Evolutionary conservation across 1,140 invertebrate species (phyloP).

Genomic region (Leptinotarsa texana): DNA sequence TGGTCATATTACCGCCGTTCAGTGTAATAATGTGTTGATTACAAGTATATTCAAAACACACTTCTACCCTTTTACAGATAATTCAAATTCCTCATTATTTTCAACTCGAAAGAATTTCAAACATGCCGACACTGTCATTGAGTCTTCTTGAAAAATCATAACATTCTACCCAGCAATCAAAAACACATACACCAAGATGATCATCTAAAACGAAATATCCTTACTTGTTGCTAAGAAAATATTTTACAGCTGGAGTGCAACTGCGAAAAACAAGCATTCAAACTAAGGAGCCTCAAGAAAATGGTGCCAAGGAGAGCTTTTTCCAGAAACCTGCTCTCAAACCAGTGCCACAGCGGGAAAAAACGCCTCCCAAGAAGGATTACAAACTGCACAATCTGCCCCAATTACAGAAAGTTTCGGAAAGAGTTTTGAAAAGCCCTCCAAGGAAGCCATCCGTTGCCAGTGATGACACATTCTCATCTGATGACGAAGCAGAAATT

Average conservation of each 20-base stretch:
- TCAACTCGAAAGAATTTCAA: not conserved
- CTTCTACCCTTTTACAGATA: no score
- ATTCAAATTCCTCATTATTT: no score
- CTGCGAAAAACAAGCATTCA: conserved; percentile 44
- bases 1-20: no score
- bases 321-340: conserved; percentile 51
- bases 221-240: not conserved
- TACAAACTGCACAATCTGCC: conserved; percentile 47
- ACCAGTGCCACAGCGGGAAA: conserved; percentile 50
- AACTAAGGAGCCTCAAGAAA: conserved; percentile 49
- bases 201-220: no score
- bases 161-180: no score
- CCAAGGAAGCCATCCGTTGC: conserved; percentile 34
- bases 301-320: conserved; percentile 49
- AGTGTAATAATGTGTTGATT: no score
- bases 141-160: no score
- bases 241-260: conserved; percentile 40
- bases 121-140: not conserved
- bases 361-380: conserved; percentile 47
- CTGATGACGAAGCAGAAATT: conserved; percentile 39
- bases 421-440: conserved; percentile 42
- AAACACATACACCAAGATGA: no score
- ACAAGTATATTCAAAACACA: no score
- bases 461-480: conserved; percentile 11
- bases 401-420: conserved; percentile 48